Percentiles rank a stretch among this genome's conserved stretches.
These are phyloP conservation scores for Gymnocheta viridis DNA, from an alignment of 2,888 invertebrate genomes.

Conservation along the genomic window DNA sequence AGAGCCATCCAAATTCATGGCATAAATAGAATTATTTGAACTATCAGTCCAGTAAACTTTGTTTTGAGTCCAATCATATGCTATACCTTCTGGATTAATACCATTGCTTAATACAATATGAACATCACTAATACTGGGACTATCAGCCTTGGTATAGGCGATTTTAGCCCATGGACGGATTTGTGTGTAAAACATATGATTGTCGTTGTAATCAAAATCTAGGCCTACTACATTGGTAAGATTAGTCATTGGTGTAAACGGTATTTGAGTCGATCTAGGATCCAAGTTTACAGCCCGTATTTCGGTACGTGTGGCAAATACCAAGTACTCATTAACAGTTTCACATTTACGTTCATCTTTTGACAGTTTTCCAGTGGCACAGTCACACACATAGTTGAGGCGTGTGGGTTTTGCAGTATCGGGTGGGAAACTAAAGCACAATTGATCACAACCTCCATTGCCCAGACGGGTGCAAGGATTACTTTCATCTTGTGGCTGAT, in stretches of 20 bases:
- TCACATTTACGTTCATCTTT: conserved; percentile 88
- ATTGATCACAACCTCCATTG: conserved; percentile 94
- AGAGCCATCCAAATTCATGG: conserved; percentile 94
- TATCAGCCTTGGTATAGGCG: conserved; percentile 89
- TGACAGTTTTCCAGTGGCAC: conserved; percentile 92
- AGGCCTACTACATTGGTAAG: conserved; percentile 96
- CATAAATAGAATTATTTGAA: conserved; percentile 95
- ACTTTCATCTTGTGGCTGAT: conserved; percentile 91
- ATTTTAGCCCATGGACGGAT: conserved; percentile 95
- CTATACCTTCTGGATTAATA: conserved; percentile 96
- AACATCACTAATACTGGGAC: conserved; percentile 85
- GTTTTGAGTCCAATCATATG: conserved; percentile 98
- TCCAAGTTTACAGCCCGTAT: conserved; percentile 95
- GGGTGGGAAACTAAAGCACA: conserved; percentile 96
- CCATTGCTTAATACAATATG: conserved; percentile 89
- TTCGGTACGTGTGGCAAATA: conserved; percentile 97
- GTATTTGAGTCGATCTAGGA: conserved; percentile 89
- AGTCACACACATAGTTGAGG: conserved; percentile 90
- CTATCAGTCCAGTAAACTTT: conserved; percentile 99
- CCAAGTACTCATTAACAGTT: conserved; percentile 92
- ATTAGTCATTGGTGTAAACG: conserved; percentile 92
- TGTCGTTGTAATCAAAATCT: conserved; percentile 96
- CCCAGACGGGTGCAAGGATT: conserved; percentile 90
- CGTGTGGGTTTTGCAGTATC: conserved; percentile 83
- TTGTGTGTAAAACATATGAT: conserved; percentile 94